Evolutionary conservation across 2,888 invertebrate species (phyloP).

Genomic region (Caenorhabditis wallacei): DNA sequence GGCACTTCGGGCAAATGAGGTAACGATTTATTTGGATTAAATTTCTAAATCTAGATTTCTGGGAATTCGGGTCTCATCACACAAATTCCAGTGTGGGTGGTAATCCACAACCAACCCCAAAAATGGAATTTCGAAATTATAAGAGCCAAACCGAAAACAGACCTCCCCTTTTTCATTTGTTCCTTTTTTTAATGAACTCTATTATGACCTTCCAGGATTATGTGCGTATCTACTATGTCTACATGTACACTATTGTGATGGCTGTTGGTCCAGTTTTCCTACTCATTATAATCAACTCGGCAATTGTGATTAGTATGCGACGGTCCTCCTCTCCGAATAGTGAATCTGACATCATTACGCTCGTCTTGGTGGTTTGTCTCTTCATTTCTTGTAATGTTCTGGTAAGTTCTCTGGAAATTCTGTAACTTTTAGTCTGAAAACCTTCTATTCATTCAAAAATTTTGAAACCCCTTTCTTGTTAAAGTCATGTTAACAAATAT

Average conservation of each 20-base stretch:
- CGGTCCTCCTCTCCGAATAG: conserved; percentile 51
- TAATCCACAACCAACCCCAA: conserved; percentile 4
- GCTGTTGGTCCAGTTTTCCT: conserved; percentile 80
- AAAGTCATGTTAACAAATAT: conserved; percentile 11
- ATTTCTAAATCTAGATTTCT: too few species aligned
- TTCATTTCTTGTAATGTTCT: conserved; percentile 81
- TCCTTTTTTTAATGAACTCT: conserved; percentile 1
- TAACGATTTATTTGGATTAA: conserved; percentile 38
- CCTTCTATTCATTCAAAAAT: background rate
- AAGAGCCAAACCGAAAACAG: conserved; percentile 2
- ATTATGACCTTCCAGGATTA: conserved; percentile 70
- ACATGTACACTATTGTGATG: conserved; percentile 81
- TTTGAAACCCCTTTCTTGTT: too few species aligned
- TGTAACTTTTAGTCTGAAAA: background rate
- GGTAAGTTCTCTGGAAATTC: conserved; percentile 59
- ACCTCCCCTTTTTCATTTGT: background rate
- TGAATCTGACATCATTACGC: conserved; percentile 78
- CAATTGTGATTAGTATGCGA: conserved; percentile 76
- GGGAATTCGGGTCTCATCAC: too few species aligned
- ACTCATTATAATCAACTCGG: conserved; percentile 76
- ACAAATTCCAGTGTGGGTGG: too few species aligned
- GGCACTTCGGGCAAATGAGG: conserved; percentile 75
- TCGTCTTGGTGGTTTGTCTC: conserved; percentile 81
- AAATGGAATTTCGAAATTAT: conserved; percentile 12
- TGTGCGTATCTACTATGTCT: conserved; percentile 78